Percentiles rank a stretch among this genome's conserved stretches.
phyloP scores from a whole-genome alignment of 2,888 invertebrate genomes.

The Nephrocerus scutellatus region DNA sequence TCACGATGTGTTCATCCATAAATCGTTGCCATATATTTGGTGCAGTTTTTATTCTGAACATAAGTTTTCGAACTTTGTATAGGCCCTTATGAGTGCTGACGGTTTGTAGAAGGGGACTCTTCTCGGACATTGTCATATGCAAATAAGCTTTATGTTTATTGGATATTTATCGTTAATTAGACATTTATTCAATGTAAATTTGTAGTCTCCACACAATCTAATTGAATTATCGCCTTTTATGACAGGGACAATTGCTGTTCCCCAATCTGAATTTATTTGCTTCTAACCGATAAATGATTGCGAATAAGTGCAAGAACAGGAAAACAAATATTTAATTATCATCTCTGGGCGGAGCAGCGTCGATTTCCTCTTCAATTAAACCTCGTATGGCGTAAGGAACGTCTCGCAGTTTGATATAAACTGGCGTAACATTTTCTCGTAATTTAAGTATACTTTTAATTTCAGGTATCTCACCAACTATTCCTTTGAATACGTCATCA shows the following conservation, averaged over 20 bases:
- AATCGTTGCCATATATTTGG: constrained; percentile 17
- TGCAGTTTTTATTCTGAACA: constrained; percentile 17
- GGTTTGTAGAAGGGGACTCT: constrained; percentile 10
- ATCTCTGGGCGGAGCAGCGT: too few species aligned
- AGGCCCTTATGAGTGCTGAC: constrained; percentile 11
- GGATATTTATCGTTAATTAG: constrained; percentile 14
- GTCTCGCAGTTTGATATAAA: too few species aligned
- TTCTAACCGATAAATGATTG: too few species aligned
- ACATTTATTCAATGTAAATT: constrained; percentile 16
- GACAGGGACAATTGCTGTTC: constrained; percentile 9
- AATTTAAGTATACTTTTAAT: too few species aligned
- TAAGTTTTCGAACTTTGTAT: constrained; percentile 17
- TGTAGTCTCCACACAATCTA: constrained; percentile 11
- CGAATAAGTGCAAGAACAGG: too few species aligned
- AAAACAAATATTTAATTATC: too few species aligned
- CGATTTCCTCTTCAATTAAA: too few species aligned
- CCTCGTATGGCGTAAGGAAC: too few species aligned
- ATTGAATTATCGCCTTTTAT: constrained; percentile 11
- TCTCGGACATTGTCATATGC: constrained; percentile 14
- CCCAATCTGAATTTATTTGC: constrained; percentile 17
- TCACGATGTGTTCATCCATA: constrained; percentile 16
- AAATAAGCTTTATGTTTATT: constrained; percentile 15
- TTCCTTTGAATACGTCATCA: too few species aligned
- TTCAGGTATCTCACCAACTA: too few species aligned
- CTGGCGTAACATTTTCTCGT: too few species aligned